These are phyloP conservation scores for Aphelenchoides bicaudatus DNA, from an alignment of 2,888 invertebrate species.

Conservation along the genomic window DNA sequence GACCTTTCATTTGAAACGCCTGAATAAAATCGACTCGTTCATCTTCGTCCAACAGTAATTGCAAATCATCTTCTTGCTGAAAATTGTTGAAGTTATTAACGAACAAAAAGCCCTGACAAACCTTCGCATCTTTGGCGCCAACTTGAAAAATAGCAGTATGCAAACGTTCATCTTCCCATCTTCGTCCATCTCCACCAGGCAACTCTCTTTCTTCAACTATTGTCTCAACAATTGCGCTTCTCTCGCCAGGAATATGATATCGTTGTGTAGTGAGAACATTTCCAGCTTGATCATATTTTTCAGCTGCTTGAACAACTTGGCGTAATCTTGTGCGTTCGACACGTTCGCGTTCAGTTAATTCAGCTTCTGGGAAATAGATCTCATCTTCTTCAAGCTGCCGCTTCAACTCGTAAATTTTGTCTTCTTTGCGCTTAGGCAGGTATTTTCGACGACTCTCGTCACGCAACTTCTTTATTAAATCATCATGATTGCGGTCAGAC, in stretches of 20 bases:
- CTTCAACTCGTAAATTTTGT: slow-evolving; percentile 90
- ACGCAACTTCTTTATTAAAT: slow-evolving; percentile 80
- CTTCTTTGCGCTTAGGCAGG: slow-evolving; percentile 88
- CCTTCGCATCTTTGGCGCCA: slow-evolving; percentile 75
- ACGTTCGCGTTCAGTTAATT: slow-evolving; percentile 74
- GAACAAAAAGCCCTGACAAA: background rate
- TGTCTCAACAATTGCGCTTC: slow-evolving; percentile 36
- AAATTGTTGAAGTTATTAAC: background rate
- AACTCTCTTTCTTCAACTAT: slow-evolving; percentile 53
- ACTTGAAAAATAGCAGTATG: slow-evolving; percentile 76
- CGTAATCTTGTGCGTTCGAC: slow-evolving; percentile 83
- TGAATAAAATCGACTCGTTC: slow-evolving; percentile 98
- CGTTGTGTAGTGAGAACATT: slow-evolving; percentile 87
- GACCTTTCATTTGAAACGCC: slow-evolving; percentile 65
- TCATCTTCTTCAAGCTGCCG: slow-evolving; percentile 92
- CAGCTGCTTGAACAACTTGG: slow-evolving; percentile 80
- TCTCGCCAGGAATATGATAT: slow-evolving; percentile 55
- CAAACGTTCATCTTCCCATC: slow-evolving; percentile 96
- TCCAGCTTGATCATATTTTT: slow-evolving; percentile 88
- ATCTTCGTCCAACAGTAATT: slow-evolving; percentile 78
- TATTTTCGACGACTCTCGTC: slow-evolving; percentile 88
- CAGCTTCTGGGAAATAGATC: slow-evolving; percentile 70
- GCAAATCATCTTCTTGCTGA: slow-evolving; percentile 72
- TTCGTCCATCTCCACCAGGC: slow-evolving; percentile 69
- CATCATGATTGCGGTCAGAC: slow-evolving; percentile 70